phyloP scores from a whole-genome alignment of 2,113 vertebrate genomes.

The Percopsis transmontana region DNA sequence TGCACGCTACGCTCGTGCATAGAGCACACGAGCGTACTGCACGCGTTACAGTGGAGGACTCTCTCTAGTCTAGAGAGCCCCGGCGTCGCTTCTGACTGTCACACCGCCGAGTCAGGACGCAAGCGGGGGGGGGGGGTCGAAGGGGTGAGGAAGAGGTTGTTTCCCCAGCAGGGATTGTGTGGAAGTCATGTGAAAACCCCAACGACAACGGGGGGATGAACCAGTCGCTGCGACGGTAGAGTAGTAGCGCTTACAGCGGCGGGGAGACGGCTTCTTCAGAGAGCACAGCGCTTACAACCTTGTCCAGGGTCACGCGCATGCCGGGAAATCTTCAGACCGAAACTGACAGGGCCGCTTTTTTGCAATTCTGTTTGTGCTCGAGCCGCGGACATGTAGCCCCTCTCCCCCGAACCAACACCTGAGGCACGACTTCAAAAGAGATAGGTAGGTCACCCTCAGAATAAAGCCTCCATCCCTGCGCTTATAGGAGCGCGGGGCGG shows the following conservation, averaged over 20 bases:
- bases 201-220: constrained; percentile 3
- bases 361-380: constrained; percentile 35
- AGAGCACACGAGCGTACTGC: too few species aligned
- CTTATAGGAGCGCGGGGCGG: not conserved
- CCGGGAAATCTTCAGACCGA: constrained; percentile 9
- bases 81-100: constrained; percentile 14
- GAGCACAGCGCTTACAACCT: constrained; percentile 2
- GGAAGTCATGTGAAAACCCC: constrained; percentile 19
- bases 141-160: constrained; percentile 4
- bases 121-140: not conserved
- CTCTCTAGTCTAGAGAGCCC: too few species aligned
- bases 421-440: constrained; percentile 56
- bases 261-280: not conserved
- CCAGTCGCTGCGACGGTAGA: constrained; percentile 14
- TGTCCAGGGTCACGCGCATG: constrained; percentile 9
- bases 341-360: constrained; percentile 19
- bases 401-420: not conserved
- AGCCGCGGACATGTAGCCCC: constrained; percentile 29
- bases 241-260: constrained; percentile 22
- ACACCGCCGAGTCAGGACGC: constrained; percentile 1
- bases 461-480: not conserved
- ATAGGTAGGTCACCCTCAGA: constrained; percentile 26
- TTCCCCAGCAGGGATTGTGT: constrained; percentile 23
- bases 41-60: too few species aligned
- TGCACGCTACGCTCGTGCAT: too few species aligned